These are phyloP conservation scores for Ctenochaetus hawaiiensis DNA, from an alignment of 2,797 vertebrate species.

Conservation along the genomic window DNA sequence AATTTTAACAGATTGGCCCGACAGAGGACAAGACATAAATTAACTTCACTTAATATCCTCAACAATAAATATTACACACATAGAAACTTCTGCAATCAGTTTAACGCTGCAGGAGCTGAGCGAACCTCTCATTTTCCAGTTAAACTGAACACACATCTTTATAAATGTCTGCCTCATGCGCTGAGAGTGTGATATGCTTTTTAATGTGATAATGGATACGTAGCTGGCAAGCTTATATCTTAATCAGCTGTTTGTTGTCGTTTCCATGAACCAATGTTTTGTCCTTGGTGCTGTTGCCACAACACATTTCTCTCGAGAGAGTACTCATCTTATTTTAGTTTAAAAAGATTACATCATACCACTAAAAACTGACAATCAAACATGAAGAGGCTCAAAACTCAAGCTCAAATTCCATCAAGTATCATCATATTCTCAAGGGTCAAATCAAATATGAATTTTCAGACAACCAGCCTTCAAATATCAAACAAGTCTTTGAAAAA, in stretches of 20 bases:
- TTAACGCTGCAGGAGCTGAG: background rate
- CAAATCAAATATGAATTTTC: background rate
- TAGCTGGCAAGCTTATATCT: background rate
- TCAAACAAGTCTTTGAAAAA: background rate
- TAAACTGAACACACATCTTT: background rate
- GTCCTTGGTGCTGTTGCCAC: slow-evolving; percentile 47
- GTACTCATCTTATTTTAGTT: slow-evolving; percentile 14
- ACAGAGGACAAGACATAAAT: background rate
- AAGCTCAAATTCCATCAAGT: background rate
- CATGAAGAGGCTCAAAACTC: background rate
- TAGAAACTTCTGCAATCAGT: background rate
- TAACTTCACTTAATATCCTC: background rate
- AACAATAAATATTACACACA: background rate
- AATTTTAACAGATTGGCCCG: background rate
- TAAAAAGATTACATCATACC: slow-evolving; percentile 21
- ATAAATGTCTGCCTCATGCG: background rate
- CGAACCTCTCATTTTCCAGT: background rate
- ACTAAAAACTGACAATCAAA: slow-evolving; percentile 28
- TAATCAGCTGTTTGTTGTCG: slow-evolving; percentile 37
- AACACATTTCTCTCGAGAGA: slow-evolving; percentile 15
- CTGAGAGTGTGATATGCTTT: background rate
- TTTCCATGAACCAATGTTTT: slow-evolving; percentile 38
- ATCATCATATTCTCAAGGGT: background rate
- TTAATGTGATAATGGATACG: background rate
- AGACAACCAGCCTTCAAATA: background rate